Evolutionary conservation across 2,797 vertebrate genomes (phyloP).

Genomic region (Apodemus agrarius): DNA sequence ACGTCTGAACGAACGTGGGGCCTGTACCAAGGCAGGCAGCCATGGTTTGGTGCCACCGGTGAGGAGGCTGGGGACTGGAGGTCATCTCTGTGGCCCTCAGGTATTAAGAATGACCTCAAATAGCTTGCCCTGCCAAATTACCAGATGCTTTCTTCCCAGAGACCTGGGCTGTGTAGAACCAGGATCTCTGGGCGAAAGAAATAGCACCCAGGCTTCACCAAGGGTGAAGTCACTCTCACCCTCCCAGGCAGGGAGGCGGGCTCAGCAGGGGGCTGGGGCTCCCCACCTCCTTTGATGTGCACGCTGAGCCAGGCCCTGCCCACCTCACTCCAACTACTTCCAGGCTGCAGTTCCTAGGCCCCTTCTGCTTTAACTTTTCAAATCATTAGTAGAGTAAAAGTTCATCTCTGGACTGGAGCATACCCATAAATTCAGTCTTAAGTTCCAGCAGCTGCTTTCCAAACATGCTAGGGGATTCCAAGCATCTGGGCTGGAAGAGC

Average conservation of each 20-base stretch:
- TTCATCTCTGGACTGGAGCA: slow-evolving; percentile 47
- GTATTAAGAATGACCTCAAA: neutral
- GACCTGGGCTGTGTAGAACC: neutral
- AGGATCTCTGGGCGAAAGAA: too few species aligned
- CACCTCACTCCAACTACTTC: neutral
- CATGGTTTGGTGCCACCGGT: neutral
- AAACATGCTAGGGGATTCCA: neutral
- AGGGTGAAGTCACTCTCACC: neutral
- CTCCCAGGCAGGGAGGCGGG: neutral
- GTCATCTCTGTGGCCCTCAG: neutral
- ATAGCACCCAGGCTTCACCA: neutral
- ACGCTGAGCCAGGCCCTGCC: neutral
- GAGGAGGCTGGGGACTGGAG: neutral
- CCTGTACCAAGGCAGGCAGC: neutral
- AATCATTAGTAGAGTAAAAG: slow-evolving; percentile 69
- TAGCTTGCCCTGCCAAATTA: neutral
- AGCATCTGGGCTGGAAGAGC: neutral
- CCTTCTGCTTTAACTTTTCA: slow-evolving; percentile 73
- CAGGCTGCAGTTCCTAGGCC: neutral
- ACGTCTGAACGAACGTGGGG: neutral
- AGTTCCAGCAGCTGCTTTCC: slow-evolving; percentile 69
- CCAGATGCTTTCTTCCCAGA: neutral
- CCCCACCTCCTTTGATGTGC: slow-evolving; percentile 38
- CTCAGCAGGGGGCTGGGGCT: neutral
- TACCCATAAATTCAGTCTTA: slow-evolving; percentile 66